Evolutionary conservation across 2,888 invertebrate genomes (phyloP).

Genomic region (Labia minor): DNA sequence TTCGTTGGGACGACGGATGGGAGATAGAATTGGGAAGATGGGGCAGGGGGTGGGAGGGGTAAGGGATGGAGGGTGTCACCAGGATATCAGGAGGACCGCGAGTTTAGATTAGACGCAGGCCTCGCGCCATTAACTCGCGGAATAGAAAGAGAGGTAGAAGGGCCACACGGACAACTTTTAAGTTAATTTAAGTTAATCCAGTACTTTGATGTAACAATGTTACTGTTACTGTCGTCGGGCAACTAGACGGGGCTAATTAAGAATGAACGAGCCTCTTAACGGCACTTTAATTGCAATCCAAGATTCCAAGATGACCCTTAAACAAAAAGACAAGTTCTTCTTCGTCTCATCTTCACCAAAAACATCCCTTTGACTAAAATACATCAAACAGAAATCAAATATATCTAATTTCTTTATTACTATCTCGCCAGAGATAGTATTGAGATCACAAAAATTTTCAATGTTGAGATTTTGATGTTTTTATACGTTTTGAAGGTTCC

Average conservation of each 20-base stretch:
- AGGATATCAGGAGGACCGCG: neutral
- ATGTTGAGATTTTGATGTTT: too few relatives aligned
- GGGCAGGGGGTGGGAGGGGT: too few relatives aligned
- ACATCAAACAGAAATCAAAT: too few relatives aligned
- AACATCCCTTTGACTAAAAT: too few relatives aligned
- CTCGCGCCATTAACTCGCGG: slow-evolving; percentile 7
- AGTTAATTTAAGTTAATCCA: slow-evolving; percentile 7
- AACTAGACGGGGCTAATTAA: slow-evolving; percentile 7
- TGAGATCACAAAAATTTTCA: too few relatives aligned
- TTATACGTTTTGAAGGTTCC: too few relatives aligned
- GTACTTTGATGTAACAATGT: neutral
- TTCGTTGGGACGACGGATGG: neutral
- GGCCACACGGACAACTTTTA: neutral
- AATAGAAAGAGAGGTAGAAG: neutral
- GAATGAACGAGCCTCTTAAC: slow-evolving; percentile 4
- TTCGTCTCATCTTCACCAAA: too few relatives aligned
- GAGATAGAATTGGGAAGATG: too few relatives aligned
- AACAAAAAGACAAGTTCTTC: too few relatives aligned
- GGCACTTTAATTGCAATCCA: neutral
- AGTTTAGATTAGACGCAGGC: neutral
- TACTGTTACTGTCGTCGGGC: neutral
- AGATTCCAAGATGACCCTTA: neutral
- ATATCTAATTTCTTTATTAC: too few relatives aligned
- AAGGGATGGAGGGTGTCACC: neutral
- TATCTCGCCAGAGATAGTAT: too few relatives aligned